Evolutionary conservation across 2,113 vertebrate species (phyloP).

Genomic region (Colaptes auratus): DNA sequence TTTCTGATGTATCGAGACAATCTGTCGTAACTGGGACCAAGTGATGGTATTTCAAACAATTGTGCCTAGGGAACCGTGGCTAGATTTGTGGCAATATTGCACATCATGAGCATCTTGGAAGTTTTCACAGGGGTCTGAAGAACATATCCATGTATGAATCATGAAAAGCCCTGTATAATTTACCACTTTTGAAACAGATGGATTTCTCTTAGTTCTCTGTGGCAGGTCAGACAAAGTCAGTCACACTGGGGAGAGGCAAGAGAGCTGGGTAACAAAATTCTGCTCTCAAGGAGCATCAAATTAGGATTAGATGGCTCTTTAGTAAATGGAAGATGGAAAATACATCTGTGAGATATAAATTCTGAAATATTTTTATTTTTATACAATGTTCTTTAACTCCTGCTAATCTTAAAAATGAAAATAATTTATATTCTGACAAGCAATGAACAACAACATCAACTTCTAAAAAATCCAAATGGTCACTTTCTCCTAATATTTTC

Average conservation of each 20-base stretch:
- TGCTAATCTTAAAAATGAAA: not conserved
- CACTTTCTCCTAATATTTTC: not conserved
- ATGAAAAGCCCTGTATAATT: not conserved
- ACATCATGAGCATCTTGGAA: not conserved
- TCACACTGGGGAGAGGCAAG: not conserved
- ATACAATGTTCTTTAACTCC: not conserved
- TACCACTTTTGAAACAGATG: not conserved
- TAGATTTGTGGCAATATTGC: not conserved
- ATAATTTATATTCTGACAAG: not conserved
- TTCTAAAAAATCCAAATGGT: not conserved
- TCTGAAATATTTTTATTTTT: not conserved
- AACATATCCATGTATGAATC: not conserved
- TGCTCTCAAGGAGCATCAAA: not conserved
- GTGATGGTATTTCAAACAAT: not conserved
- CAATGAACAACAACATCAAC: not conserved
- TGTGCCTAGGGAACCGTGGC: not conserved
- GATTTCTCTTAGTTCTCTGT: constrained; percentile 7
- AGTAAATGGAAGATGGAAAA: not conserved
- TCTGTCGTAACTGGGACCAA: not conserved
- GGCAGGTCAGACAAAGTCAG: constrained; percentile 19
- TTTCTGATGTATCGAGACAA: not conserved
- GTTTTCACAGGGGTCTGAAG: not conserved
- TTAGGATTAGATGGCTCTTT: not conserved
- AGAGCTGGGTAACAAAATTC: not conserved
- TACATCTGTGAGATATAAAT: not conserved